Percentiles rank a stretch among this genome's conserved stretches.
These are phyloP conservation scores for Metellina segmentata DNA, from an alignment of 2,888 invertebrate genomes.

Conservation along the genomic window DNA sequence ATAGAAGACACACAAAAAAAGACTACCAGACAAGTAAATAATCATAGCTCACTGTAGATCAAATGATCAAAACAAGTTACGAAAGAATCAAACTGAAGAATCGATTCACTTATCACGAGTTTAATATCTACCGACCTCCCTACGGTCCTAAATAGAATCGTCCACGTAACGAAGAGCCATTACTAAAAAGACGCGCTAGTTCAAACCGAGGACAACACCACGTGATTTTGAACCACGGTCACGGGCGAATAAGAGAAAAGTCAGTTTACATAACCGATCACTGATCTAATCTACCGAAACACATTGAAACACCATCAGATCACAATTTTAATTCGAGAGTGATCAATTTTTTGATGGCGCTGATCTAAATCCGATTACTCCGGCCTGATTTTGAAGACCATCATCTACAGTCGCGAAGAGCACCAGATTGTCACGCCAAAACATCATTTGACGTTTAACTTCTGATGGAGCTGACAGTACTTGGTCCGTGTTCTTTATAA, in stretches of 20 bases:
- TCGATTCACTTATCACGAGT: too few relatives aligned
- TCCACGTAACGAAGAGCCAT: too few relatives aligned
- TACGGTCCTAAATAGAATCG: too few relatives aligned
- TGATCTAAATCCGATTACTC: not conserved
- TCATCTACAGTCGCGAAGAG: not conserved
- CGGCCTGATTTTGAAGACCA: not conserved
- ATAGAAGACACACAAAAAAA: too few relatives aligned
- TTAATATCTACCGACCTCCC: too few relatives aligned
- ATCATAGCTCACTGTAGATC: too few relatives aligned
- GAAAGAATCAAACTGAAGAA: too few relatives aligned
- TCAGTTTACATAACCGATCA: not conserved
- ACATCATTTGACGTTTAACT: not conserved
- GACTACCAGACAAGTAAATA: too few relatives aligned
- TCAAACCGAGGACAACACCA: too few relatives aligned
- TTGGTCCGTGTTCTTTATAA: not conserved
- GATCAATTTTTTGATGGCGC: not conserved
- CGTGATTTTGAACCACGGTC: too few relatives aligned
- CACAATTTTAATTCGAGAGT: not conserved
- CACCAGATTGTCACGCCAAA: not conserved
- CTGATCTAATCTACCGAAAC: not conserved
- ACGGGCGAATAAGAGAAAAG: not conserved
- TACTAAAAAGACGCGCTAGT: too few relatives aligned
- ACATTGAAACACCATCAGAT: not conserved
- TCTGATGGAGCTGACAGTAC: not conserved
- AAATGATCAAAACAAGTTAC: too few relatives aligned